phyloP scores from a whole-genome alignment of 2,113 vertebrate species.

The Tenebrosternarchus preto region DNA sequence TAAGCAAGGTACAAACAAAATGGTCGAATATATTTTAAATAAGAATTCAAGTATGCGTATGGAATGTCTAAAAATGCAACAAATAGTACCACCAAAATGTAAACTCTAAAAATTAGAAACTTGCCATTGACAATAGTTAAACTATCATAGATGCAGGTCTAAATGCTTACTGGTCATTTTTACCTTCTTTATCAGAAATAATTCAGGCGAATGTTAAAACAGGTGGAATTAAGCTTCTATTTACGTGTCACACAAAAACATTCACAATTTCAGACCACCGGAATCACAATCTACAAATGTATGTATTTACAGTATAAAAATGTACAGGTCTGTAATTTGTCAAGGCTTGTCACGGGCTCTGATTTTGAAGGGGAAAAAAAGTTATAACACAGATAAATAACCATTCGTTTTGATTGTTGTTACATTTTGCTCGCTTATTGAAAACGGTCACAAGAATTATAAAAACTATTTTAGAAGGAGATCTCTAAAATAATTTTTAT shows the following conservation, averaged over 20 bases:
- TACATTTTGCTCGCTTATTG: slow-evolving; percentile 55
- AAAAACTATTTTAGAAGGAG: slow-evolving; percentile 47
- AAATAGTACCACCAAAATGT: slow-evolving; percentile 95
- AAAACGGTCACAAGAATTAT: slow-evolving; percentile 36
- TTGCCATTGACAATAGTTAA: slow-evolving; percentile 83
- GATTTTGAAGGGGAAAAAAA: slow-evolving; percentile 65
- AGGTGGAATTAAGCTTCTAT: slow-evolving; percentile 82
- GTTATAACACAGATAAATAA: slow-evolving; percentile 54
- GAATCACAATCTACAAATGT: slow-evolving; percentile 88
- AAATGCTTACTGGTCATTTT: slow-evolving; percentile 64
- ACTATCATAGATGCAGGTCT: slow-evolving; percentile 84
- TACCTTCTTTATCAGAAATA: slow-evolving; percentile 73
- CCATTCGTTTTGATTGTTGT: slow-evolving; percentile 58
- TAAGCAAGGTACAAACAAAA: slow-evolving; percentile 86
- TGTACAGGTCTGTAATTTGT: slow-evolving; percentile 77
- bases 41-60: slow-evolving; percentile 99
- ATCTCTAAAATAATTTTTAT: slow-evolving; percentile 53
- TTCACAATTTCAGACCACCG: slow-evolving; percentile 96
- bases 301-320: slow-evolving; percentile 89
- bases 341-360: slow-evolving; percentile 59
- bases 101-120: slow-evolving; percentile 91
- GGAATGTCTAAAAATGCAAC: slow-evolving; percentile 96
- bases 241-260: slow-evolving; percentile 98
- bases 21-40: slow-evolving; percentile 95
- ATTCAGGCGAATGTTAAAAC: slow-evolving; percentile 82